A percentile compares a stretch with the other conserved stretches of the same genome.
Evolutionary conservation across 2,888 invertebrate species (phyloP).

Genomic region (Drosophila mimetica): DNA sequence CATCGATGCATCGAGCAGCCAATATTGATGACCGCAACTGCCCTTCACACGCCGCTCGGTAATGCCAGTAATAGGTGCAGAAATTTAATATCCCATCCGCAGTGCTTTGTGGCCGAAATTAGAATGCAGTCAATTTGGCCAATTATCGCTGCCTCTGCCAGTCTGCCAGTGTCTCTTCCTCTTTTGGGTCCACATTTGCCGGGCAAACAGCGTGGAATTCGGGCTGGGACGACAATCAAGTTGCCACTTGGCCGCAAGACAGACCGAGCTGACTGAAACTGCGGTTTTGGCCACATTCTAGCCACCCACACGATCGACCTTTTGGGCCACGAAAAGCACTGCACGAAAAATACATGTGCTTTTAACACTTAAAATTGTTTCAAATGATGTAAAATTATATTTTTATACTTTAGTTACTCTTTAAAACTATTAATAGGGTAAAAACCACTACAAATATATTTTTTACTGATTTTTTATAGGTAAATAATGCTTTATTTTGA

Average conservation of each 20-base stretch:
- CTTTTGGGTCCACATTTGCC: not conserved
- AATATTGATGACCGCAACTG: conserved; percentile 1
- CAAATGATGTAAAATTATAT: no score
- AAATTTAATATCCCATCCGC: conserved; percentile 1
- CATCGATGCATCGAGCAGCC: not conserved
- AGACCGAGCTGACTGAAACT: conserved; percentile 7
- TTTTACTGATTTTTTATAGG: no score
- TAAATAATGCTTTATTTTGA: no score
- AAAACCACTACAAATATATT: no score
- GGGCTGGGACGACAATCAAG: not conserved
- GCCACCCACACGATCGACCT: not conserved
- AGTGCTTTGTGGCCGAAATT: not conserved
- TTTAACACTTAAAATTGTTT: no score
- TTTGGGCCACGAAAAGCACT: not conserved
- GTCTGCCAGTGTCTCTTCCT: not conserved
- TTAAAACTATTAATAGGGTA: no score
- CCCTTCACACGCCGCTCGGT: not conserved
- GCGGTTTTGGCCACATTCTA: conserved; percentile 13
- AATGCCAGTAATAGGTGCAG: not conserved
- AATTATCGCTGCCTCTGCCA: not conserved
- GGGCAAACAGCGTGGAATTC: no score
- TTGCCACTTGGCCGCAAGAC: conserved; percentile 2
- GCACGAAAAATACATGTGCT: not conserved
- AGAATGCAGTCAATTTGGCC: conserved; percentile 2
- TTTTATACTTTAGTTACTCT: no score